Percentiles rank a stretch among this genome's conserved stretches.
Conservation (phyloP, 1,140 invertebrate species). For the Subanguina moxae region DNA sequence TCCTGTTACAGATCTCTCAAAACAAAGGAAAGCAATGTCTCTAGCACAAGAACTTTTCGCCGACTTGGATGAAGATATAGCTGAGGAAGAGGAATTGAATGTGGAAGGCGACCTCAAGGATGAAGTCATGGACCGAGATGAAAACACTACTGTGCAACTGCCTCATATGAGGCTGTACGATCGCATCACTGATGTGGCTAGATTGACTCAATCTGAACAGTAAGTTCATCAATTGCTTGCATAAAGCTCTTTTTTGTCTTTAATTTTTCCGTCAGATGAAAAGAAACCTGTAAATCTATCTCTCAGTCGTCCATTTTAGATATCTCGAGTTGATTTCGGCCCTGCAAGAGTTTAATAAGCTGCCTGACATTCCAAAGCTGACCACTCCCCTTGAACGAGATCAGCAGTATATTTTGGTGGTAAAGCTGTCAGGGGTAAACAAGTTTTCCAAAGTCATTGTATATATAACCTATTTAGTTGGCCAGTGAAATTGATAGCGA, state of each 20-base stretch:
- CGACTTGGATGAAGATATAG: no score
- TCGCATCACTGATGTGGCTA: conserved; percentile 48
- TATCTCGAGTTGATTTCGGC: conserved; percentile 25
- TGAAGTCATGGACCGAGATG: conserved; percentile 53
- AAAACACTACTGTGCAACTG: conserved; percentile 45
- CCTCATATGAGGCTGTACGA: conserved; percentile 34
- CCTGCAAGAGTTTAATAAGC: conserved; percentile 38
- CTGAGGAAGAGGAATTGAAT: no score
- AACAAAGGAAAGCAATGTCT: no score
- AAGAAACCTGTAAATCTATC: no score
- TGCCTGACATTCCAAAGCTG: conserved; percentile 43
- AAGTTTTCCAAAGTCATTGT: no score
- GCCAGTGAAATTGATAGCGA: conserved; percentile 57
- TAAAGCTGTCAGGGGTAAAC: conserved; percentile 54
- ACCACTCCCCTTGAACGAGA: conserved; percentile 51
- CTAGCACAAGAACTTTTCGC: no score
- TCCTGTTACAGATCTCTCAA: no score
- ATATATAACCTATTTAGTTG: no score
- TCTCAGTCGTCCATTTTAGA: conserved; percentile 9
- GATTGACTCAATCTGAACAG: conserved; percentile 39
- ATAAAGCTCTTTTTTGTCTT: not conserved
- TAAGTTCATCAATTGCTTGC: conserved; percentile 11
- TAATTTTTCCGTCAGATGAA: no score
- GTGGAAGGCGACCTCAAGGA: no score
- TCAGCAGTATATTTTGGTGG: conserved; percentile 55